A percentile compares a stretch with the other conserved stretches of the same genome.
Conservation (phyloP, 1,140 invertebrate species). For the Berghia stephanieae region DNA sequence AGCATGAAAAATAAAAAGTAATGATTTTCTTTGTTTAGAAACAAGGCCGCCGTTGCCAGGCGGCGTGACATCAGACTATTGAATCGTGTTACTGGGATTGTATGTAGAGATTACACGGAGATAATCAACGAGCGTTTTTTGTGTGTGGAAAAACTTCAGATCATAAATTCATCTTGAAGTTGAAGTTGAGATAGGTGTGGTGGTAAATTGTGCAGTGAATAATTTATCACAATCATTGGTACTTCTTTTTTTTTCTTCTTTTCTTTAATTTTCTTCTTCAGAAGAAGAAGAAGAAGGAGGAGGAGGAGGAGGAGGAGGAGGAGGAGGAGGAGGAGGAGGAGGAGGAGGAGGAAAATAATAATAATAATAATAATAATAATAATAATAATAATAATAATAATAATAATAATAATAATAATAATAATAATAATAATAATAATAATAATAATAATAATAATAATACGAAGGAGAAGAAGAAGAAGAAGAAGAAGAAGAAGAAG, state of each 20-base stretch:
- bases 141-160: not conserved
- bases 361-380: not conserved
- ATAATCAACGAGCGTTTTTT: no score
- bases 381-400: not conserved
- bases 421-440: not conserved
- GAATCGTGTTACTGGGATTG: no score
- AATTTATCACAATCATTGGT: no score
- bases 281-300: not conserved
- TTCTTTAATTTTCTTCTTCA: no score
- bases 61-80: no score
- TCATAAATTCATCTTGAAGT: not conserved
- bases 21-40: no score
- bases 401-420: not conserved
- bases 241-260: no score
- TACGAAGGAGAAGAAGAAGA: not conserved
- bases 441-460: no score
- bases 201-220: not conserved
- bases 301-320: not conserved
- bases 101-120: no score
- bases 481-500: no score
- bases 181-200: not conserved
- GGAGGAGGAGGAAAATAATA: not conserved
- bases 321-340: not conserved
- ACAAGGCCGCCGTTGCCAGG: no score
- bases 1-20: no score